Percentiles rank a stretch among this genome's conserved stretches.
Conservation (phyloP, 2,888 invertebrate species). For the Coenonympha glycerion region DNA sequence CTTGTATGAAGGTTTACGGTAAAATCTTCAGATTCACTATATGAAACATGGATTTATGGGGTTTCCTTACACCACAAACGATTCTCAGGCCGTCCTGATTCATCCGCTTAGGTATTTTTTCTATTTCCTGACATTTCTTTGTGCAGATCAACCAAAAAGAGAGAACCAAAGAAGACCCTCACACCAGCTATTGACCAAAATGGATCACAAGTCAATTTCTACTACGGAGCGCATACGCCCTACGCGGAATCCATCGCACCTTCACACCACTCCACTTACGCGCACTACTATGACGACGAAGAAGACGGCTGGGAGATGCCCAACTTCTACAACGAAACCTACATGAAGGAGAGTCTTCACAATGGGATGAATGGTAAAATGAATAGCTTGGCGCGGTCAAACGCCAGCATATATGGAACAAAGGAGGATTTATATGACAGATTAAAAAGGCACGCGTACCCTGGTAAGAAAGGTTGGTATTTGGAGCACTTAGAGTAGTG, state of each 20-base stretch:
- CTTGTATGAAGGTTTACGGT: no score
- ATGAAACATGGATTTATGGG: no score
- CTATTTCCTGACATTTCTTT: background rate
- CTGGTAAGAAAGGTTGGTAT: slow-evolving; percentile 91
- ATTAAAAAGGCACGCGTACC: slow-evolving; percentile 95
- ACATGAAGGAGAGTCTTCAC: slow-evolving; percentile 95
- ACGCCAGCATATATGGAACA: slow-evolving; percentile 95
- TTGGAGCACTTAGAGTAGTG: slow-evolving; percentile 61
- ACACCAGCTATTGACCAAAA: slow-evolving; percentile 93
- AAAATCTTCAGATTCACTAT: no score
- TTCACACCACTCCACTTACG: slow-evolving; percentile 95
- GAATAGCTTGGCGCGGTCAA: slow-evolving; percentile 94
- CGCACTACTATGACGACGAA: slow-evolving; percentile 96
- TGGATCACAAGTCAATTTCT: slow-evolving; percentile 96
- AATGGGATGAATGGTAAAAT: slow-evolving; percentile 90
- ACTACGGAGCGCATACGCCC: slow-evolving; percentile 95
- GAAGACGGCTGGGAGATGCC: slow-evolving; percentile 99
- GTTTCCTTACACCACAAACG: no score
- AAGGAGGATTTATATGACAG: slow-evolving; percentile 97
- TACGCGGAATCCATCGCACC: slow-evolving; percentile 97
- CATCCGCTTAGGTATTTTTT: no score
- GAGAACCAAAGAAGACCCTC: slow-evolving; percentile 93
- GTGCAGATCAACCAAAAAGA: slow-evolving; percentile 85
- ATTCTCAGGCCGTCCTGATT: no score
- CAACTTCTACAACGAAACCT: slow-evolving; percentile 96